Evolutionary conservation across 2,797 vertebrate genomes (phyloP).

Genomic region (Parambassis ranga): DNA sequence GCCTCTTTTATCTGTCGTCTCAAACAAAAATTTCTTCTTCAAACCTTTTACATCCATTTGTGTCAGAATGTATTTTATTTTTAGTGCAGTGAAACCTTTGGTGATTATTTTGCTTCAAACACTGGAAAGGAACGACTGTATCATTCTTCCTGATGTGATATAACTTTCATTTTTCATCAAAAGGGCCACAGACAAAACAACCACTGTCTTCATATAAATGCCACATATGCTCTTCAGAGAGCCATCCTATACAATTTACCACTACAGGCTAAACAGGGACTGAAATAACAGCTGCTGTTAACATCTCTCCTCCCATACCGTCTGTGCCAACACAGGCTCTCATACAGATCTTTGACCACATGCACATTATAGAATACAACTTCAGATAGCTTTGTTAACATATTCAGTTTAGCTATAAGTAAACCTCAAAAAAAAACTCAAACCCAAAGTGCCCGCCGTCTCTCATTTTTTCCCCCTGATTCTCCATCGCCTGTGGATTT

Average conservation of each 20-base stretch:
- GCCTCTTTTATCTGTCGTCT: not conserved
- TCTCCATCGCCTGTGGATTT: slow-evolving; percentile 48
- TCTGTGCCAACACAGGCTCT: slow-evolving; percentile 29
- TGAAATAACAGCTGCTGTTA: slow-evolving; percentile 46
- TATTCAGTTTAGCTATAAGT: slow-evolving; percentile 29
- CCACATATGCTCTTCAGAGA: slow-evolving; percentile 1
- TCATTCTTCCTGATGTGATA: slow-evolving; percentile 7
- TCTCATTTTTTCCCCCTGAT: slow-evolving; percentile 1
- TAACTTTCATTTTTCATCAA: not conserved
- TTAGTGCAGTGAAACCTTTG: not conserved
- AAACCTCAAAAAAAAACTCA: slow-evolving; percentile 52
- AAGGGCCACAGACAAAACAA: not conserved
- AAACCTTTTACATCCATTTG: slow-evolving; percentile 1
- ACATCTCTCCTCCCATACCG: slow-evolving; percentile 13
- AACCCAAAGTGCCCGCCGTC: slow-evolving; percentile 21
- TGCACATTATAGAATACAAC: slow-evolving; percentile 19
- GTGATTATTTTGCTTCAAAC: slow-evolving; percentile 3
- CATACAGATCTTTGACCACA: slow-evolving; percentile 23
- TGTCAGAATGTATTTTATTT: not conserved
- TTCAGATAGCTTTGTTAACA: slow-evolving; percentile 22
- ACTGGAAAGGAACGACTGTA: not conserved
- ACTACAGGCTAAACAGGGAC: slow-evolving; percentile 25
- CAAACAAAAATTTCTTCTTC: not conserved
- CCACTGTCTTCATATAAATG: slow-evolving; percentile 10
- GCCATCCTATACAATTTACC: slow-evolving; percentile 23